Conservation (phyloP, 2,888 invertebrate species). For the Ectemnius lituratus region DNA sequence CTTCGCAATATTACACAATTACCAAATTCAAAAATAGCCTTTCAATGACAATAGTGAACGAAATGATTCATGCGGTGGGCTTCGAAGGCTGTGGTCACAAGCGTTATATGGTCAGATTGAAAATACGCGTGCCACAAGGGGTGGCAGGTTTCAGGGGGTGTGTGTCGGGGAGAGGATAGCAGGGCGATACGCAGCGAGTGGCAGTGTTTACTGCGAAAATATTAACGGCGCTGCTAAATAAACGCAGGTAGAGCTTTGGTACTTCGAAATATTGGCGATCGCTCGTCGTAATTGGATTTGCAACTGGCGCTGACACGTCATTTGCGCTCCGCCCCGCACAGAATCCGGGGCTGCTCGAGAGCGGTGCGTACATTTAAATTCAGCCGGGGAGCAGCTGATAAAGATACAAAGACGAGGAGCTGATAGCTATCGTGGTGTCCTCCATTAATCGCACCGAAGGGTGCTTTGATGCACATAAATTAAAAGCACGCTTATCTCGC, state of each 20-base stretch:
- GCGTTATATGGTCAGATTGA: too few relatives aligned
- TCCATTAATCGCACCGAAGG: background rate
- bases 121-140: too few relatives aligned
- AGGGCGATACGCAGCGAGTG: too few relatives aligned
- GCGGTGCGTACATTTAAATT: slow-evolving; percentile 21
- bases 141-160: too few relatives aligned
- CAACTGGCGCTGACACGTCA: slow-evolving; percentile 36
- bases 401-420: background rate
- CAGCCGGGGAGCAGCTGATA: background rate
- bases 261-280: slow-evolving; percentile 1
- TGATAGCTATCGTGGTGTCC: too few relatives aligned
- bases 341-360: slow-evolving; percentile 19
- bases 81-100: too few relatives aligned
- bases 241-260: background rate
- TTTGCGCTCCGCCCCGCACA: slow-evolving; percentile 30
- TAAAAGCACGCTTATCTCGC: slow-evolving; percentile 6
- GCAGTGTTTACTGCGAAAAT: slow-evolving; percentile 14
- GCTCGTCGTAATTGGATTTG: slow-evolving; percentile 42
- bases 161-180: too few relatives aligned
- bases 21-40: too few relatives aligned
- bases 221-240: slow-evolving; percentile 18
- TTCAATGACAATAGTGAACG: too few relatives aligned
- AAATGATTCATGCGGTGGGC: too few relatives aligned
- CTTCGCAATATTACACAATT: too few relatives aligned
- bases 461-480: slow-evolving; percentile 8